These are phyloP conservation scores for Struthidea cinerea DNA, from an alignment of 2,113 vertebrate species.

Conservation along the genomic window DNA sequence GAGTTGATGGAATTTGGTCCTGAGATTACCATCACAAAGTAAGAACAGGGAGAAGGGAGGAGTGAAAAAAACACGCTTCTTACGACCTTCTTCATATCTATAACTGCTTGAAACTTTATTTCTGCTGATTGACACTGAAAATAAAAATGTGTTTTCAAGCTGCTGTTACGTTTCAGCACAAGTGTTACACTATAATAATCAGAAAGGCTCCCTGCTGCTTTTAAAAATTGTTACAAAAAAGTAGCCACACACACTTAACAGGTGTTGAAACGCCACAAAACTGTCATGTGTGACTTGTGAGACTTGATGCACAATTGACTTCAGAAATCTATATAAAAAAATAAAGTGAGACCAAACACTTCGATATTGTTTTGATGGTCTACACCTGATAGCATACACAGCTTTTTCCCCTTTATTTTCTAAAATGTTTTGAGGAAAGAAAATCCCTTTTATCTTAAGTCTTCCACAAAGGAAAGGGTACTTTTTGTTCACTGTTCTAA, in stretches of 20 bases:
- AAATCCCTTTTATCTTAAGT: not conserved
- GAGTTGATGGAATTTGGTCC: not conserved
- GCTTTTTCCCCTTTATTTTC: not conserved
- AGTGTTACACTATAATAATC: not conserved
- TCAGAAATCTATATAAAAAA: not conserved
- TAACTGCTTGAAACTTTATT: not conserved
- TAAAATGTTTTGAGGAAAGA: not conserved
- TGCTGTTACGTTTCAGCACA: not conserved
- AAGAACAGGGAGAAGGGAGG: not conserved
- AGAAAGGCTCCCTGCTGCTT: not conserved
- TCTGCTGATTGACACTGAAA: not conserved
- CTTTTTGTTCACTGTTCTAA: not conserved
- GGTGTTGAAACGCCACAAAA: not conserved
- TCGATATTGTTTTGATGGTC: not conserved
- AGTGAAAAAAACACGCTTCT: not conserved
- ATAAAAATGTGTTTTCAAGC: not conserved
- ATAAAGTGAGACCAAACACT: not conserved
- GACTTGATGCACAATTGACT: not conserved
- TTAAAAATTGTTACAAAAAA: not conserved
- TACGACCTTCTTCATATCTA: not conserved
- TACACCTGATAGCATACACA: not conserved
- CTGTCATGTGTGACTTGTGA: not conserved
- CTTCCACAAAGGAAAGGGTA: not conserved
- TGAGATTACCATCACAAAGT: fast-evolving
- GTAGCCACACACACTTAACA: not conserved